Conservation (phyloP, 2,888 invertebrate species). For the Lycocerus yunnanus region DNA sequence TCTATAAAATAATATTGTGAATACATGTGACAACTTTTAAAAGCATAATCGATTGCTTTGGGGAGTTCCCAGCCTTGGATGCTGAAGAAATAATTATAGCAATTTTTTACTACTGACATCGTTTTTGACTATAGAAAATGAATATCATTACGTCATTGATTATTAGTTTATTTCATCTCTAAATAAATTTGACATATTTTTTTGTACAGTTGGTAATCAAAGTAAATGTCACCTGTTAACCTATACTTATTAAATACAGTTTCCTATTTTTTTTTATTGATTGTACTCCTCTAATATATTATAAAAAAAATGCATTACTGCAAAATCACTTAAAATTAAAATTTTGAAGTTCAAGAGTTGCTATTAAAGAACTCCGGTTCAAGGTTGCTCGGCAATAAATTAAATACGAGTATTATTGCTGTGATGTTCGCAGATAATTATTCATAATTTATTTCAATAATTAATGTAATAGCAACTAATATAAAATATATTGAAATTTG, state of each 20-base stretch:
- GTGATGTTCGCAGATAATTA: not conserved
- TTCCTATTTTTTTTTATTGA: not conserved
- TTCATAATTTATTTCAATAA: not conserved
- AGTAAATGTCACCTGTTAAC: constrained; percentile 17
- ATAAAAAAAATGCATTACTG: not conserved
- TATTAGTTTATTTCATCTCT: not conserved
- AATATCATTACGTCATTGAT: constrained; percentile 35
- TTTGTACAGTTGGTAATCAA: constrained; percentile 3
- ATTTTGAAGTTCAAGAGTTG: not conserved
- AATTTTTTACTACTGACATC: constrained; percentile 36
- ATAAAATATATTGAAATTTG: not conserved
- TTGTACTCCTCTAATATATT: not conserved
- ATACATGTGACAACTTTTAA: constrained; percentile 36
- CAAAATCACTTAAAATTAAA: not conserved
- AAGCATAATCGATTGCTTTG: constrained; percentile 29
- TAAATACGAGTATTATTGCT: not conserved
- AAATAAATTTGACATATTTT: not conserved
- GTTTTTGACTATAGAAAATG: constrained; percentile 30
- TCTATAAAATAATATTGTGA: constrained; percentile 13
- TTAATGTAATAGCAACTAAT: not conserved
- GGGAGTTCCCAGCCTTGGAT: constrained; percentile 40
- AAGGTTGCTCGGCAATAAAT: not conserved
- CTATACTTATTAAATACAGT: not conserved
- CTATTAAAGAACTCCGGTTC: not conserved
- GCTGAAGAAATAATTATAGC: constrained; percentile 39